Conservation (phyloP, 1,140 invertebrate species). For the Phymorhynchus buccinoides region DNA sequence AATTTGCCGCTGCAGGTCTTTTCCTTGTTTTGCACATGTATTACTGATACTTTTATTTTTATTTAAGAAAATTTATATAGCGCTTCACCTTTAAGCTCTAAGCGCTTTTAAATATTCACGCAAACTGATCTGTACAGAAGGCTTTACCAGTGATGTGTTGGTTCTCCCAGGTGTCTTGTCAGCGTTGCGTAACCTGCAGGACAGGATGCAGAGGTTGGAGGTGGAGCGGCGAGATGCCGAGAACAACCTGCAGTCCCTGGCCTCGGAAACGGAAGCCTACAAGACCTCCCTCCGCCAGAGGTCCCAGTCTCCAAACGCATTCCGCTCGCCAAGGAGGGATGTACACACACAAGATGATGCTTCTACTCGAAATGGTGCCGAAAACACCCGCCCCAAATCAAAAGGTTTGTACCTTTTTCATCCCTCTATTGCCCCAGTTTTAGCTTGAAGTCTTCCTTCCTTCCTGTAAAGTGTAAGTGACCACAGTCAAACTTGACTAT, state of each 20-base stretch:
- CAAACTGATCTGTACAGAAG: too few species aligned
- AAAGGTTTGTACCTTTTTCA: neutral
- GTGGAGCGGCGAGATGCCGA: constrained; percentile 63
- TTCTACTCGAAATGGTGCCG: neutral
- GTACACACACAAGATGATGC: neutral
- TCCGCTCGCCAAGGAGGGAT: neutral
- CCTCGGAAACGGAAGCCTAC: constrained; percentile 59
- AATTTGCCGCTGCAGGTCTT: too few species aligned
- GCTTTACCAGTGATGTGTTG: too few species aligned
- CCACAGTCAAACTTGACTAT: too few species aligned
- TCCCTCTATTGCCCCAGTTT: too few species aligned
- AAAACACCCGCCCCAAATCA: neutral
- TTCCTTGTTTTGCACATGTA: too few species aligned
- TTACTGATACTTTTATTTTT: too few species aligned
- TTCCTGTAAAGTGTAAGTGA: too few species aligned
- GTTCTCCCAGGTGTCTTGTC: constrained; percentile 60
- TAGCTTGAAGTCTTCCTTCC: too few species aligned
- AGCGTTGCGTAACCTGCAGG: constrained; percentile 64
- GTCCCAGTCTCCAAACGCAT: neutral
- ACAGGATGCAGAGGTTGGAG: constrained; percentile 65
- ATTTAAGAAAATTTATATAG: too few species aligned
- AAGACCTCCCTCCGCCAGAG: constrained; percentile 50
- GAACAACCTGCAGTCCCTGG: constrained; percentile 57
- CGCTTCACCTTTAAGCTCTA: too few species aligned
- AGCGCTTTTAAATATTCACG: too few species aligned